phyloP scores from a whole-genome alignment of 2,113 vertebrate species.

The Athene noctua region DNA sequence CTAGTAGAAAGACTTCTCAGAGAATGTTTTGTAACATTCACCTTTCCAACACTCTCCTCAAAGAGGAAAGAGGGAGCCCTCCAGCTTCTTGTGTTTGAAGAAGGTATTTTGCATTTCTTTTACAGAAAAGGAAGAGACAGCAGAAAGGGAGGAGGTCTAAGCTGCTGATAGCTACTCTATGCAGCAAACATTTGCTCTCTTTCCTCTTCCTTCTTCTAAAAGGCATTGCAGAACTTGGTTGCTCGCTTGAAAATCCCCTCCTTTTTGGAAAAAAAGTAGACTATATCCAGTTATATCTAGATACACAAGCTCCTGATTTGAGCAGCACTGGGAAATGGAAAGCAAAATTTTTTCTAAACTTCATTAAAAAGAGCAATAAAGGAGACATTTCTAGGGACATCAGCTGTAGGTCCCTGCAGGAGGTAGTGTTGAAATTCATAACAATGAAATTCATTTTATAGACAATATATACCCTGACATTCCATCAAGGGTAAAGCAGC shows the following conservation, averaged over 20 bases:
- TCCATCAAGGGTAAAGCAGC: background rate
- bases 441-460: background rate
- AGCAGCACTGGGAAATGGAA: background rate
- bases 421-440: background rate
- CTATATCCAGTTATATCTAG: background rate
- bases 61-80: background rate
- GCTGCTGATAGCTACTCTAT: background rate
- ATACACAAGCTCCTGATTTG: background rate
- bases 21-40: background rate
- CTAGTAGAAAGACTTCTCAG: background rate
- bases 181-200: background rate
- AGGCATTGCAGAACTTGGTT: background rate
- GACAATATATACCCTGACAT: background rate
- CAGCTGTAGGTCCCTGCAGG: background rate
- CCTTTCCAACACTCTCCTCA: background rate
- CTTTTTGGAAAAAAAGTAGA: background rate
- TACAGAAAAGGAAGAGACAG: background rate
- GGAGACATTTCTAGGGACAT: background rate
- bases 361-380: background rate
- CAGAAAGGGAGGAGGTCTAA: background rate
- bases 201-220: background rate
- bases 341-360: background rate
- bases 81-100: background rate
- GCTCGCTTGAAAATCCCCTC: background rate
- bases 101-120: background rate